Evolutionary conservation across 37 sponge, comb jelly and placozoan genomes (phyloP).

Genomic region (Ianthella basta): DNA sequence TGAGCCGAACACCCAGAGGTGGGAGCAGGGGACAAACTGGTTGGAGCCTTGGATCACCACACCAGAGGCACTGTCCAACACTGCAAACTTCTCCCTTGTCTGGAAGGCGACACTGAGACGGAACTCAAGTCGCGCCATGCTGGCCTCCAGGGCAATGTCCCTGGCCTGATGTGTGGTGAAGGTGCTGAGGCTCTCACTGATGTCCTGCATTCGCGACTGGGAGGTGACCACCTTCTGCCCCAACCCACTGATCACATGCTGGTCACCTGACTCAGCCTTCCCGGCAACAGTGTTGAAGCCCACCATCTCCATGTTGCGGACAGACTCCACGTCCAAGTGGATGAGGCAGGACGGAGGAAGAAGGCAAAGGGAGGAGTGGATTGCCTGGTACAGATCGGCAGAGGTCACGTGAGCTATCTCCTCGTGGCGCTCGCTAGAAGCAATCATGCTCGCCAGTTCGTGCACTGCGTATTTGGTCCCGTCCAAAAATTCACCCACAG

Average conservation of each 20-base stretch:
- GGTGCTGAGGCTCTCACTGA: neutral
- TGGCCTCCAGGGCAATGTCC: constrained; percentile 47
- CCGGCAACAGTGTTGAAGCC: constrained; percentile 35
- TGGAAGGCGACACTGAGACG: constrained; percentile 36
- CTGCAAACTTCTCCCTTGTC: constrained; percentile 42
- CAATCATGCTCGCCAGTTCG: constrained; percentile 6
- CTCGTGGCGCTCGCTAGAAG: neutral
- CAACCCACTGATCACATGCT: constrained; percentile 51
- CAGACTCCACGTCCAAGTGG: constrained; percentile 39
- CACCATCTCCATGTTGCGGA: constrained; percentile 15
- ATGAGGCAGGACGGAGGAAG: constrained; percentile 20
- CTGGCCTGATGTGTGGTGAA: constrained; percentile 42
- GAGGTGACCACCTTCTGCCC: constrained; percentile 59
- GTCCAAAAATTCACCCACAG: constrained; percentile 28
- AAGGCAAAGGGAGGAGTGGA: constrained; percentile 11
- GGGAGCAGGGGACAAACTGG: constrained; percentile 24
- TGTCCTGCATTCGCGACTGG: constrained; percentile 36
- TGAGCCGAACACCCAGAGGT: constrained; percentile 55
- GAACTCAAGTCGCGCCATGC: constrained; percentile 45
- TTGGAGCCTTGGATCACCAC: constrained; percentile 30
- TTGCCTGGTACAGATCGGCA: constrained; percentile 28
- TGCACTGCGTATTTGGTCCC: constrained; percentile 41
- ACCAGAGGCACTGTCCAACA: constrained; percentile 22
- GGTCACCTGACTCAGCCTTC: constrained; percentile 44
- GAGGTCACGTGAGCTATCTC: constrained; percentile 15